phyloP scores from a whole-genome alignment of 2,113 vertebrate species.

The Hirundichthys speculiger region DNA sequence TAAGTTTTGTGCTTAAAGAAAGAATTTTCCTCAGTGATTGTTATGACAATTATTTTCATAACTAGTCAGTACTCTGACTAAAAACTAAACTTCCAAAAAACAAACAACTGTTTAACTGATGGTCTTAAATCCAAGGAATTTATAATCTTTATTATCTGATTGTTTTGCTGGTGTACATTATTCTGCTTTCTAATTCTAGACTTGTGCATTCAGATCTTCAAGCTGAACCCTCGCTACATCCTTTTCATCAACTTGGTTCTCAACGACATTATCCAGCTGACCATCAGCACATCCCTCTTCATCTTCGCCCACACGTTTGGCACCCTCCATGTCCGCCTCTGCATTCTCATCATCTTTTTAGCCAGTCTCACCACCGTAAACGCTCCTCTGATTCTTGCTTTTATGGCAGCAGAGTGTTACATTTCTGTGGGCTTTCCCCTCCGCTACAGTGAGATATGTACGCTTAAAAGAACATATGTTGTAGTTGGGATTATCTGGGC shows the following conservation, averaged over 20 bases:
- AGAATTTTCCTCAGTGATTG: too few species aligned
- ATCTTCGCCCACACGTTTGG: not conserved
- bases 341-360: conserved; percentile 50
- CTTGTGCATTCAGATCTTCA: conserved; percentile 25
- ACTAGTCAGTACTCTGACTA: too few species aligned
- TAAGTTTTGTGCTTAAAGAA: too few species aligned
- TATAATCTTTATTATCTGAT: too few species aligned
- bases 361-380: conserved; percentile 54
- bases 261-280: conserved; percentile 60
- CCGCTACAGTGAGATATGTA: conserved; percentile 59
- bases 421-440: conserved; percentile 66
- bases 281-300: conserved; percentile 31
- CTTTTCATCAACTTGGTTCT: conserved; percentile 64
- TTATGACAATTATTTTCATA: too few species aligned
- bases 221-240: conserved; percentile 53
- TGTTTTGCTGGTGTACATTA: too few species aligned
- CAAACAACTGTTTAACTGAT: too few species aligned
- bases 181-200: too few species aligned
- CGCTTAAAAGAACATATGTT: conserved; percentile 50
- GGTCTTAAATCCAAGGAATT: too few species aligned
- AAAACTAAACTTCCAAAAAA: too few species aligned
- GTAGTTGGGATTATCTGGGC: conserved; percentile 66
- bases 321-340: conserved; percentile 47
- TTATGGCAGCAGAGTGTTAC: conserved; percentile 69
- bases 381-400: conserved; percentile 63